These are phyloP conservation scores for Arenaria interpres DNA, from an alignment of 2,113 vertebrate genomes.

Conservation along the genomic window DNA sequence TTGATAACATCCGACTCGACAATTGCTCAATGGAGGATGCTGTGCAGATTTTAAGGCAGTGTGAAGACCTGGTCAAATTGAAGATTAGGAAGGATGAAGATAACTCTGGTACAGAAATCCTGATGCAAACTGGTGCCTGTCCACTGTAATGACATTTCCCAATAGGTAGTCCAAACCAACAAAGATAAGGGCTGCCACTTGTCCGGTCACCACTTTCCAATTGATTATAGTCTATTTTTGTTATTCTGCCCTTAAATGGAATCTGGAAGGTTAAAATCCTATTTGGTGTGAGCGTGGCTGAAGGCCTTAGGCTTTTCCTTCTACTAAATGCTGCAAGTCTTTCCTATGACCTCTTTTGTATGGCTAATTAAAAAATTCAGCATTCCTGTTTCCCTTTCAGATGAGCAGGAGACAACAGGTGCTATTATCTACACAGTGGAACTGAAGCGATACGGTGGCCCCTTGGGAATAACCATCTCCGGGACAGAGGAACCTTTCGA, in stretches of 20 bases:
- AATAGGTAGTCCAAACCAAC: conserved; percentile 20
- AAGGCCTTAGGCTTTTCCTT: neutral
- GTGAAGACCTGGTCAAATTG: conserved; percentile 96
- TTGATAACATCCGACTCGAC: conserved; percentile 93
- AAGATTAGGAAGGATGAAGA: conserved; percentile 97
- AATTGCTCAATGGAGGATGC: conserved; percentile 95
- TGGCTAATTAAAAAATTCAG: neutral
- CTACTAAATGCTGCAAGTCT: neutral
- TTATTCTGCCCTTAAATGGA: conserved; percentile 43
- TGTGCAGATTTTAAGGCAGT: conserved; percentile 91
- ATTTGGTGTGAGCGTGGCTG: neutral
- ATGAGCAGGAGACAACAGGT: conserved; percentile 94
- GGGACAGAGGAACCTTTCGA: conserved; percentile 98
- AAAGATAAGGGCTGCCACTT: conserved; percentile 35
- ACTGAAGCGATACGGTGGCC: conserved; percentile 91
- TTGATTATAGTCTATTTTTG: conserved; percentile 45
- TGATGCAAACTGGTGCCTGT: conserved; percentile 4
- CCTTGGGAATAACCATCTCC: conserved; percentile 96
- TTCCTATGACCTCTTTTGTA: neutral
- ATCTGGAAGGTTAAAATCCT: conserved; percentile 32
- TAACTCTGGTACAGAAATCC: conserved; percentile 86
- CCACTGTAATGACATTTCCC: conserved; percentile 51
- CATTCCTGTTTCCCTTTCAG: conserved; percentile 69
- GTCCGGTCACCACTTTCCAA: neutral
- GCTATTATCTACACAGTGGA: conserved; percentile 97